Conservation (phyloP, 1,140 invertebrate genomes). For the Hycleus phaleratus region DNA sequence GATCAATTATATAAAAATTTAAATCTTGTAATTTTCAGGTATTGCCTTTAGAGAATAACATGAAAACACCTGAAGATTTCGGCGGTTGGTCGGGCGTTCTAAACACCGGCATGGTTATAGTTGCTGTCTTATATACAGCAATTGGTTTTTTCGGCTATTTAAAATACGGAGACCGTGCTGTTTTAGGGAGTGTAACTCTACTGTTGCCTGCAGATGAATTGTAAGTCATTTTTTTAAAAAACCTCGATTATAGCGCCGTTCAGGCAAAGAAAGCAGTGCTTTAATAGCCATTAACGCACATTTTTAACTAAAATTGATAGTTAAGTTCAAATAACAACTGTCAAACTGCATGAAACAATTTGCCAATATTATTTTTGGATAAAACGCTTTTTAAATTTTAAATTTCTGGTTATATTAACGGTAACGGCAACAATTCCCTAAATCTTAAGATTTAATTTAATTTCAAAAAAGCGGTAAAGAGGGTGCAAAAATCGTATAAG, state of each 20-base stretch:
- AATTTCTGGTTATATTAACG: too few relatives aligned
- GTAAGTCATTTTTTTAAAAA: constrained; percentile 50
- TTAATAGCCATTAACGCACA: too few relatives aligned
- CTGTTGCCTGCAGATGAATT: constrained; percentile 65
- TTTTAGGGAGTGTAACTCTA: constrained; percentile 72
- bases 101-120: constrained; percentile 82
- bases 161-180: constrained; percentile 71
- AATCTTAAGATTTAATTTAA: too few relatives aligned
- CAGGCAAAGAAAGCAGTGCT: too few relatives aligned
- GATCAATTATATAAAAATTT: not conserved
- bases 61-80: constrained; percentile 78
- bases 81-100: constrained; percentile 75
- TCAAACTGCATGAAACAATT: too few relatives aligned
- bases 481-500: too few relatives aligned
- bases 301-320: too few relatives aligned
- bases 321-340: too few relatives aligned
- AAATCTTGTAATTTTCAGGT: constrained; percentile 45
- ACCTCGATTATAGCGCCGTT: not conserved
- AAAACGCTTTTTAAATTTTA: too few relatives aligned
- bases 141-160: constrained; percentile 89
- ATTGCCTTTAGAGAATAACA: constrained; percentile 83
- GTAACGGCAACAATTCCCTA: too few relatives aligned
- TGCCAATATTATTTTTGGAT: too few relatives aligned
- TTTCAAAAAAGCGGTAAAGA: too few relatives aligned
- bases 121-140: constrained; percentile 71